Percentiles rank a stretch among this genome's conserved stretches.
phyloP scores from a whole-genome alignment of 2,113 vertebrate species.

The Perca flavescens region DNA sequence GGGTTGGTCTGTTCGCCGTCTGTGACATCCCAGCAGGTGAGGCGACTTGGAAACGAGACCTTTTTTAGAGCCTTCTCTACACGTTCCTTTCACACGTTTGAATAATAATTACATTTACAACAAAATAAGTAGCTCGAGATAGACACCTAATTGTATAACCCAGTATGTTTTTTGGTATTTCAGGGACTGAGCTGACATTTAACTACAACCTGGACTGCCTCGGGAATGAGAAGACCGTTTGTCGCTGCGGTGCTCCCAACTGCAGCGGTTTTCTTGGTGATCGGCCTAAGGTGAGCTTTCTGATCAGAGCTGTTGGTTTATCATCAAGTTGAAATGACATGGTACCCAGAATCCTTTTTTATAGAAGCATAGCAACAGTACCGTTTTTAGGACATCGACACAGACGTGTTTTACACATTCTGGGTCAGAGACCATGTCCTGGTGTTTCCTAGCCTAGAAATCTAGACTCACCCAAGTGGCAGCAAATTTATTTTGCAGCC shows the following conservation, averaged over 20 bases:
- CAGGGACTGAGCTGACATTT: constrained; percentile 96
- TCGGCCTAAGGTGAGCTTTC: constrained; percentile 90
- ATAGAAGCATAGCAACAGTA: background rate
- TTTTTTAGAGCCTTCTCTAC: no score
- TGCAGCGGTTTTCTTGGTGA: constrained; percentile 98
- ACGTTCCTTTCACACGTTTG: no score
- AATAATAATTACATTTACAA: background rate
- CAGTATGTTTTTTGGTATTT: background rate
- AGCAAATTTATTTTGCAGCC: no score
- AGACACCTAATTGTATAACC: background rate
- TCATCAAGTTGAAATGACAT: background rate
- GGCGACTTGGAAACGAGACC: background rate
- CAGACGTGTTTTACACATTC: background rate
- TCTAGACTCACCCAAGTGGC: no score
- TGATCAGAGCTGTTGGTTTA: background rate
- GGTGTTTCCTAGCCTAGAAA: background rate
- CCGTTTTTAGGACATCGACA: no score
- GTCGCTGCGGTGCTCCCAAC: constrained; percentile 95
- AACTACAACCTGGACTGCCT: constrained; percentile 99
- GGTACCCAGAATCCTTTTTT: no score
- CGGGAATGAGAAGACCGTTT: constrained; percentile 97
- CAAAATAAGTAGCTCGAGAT: no score
- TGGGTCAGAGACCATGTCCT: background rate
- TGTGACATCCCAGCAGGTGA: constrained; percentile 94
- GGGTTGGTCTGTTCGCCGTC: constrained; percentile 95